phyloP scores from a whole-genome alignment of 2,797 vertebrate species.

The Apodemus agrarius region DNA sequence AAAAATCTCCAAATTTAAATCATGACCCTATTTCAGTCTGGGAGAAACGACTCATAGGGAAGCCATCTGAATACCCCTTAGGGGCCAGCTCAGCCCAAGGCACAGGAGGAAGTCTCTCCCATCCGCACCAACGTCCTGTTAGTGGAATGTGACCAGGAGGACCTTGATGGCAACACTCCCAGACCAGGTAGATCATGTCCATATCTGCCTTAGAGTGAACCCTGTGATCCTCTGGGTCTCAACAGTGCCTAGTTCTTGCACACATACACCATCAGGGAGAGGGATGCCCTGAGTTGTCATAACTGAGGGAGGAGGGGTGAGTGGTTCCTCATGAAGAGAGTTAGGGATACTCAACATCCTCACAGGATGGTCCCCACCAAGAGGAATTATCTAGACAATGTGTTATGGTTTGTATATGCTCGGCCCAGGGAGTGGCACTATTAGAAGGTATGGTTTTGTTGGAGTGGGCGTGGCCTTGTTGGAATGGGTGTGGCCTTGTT shows the following conservation, averaged over 20 bases:
- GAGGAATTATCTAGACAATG: not conserved
- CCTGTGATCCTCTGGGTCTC: not conserved
- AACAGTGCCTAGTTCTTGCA: not conserved
- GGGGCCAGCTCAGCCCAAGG: not conserved
- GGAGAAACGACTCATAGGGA: not conserved
- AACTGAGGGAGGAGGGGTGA: not conserved
- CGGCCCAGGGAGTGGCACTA: too few relatives aligned
- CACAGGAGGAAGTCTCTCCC: not conserved
- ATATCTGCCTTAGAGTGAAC: accelerated
- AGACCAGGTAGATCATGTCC: not conserved
- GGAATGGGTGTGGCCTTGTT: too few relatives aligned
- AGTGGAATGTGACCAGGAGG: not conserved
- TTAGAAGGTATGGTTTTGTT: too few relatives aligned
- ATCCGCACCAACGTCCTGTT: not conserved
- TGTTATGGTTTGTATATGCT: too few relatives aligned
- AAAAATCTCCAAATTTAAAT: not conserved
- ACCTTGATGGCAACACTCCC: not conserved
- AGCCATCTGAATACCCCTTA: not conserved
- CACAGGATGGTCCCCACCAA: not conserved
- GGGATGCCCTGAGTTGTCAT: not conserved
- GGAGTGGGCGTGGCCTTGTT: too few relatives aligned
- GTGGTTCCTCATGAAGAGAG: not conserved
- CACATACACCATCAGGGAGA: not conserved
- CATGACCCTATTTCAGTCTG: not conserved
- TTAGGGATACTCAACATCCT: not conserved